Base-by-base conservation (phyloP, 1,140 invertebrate genomes). In the Hormaphis cornu region DNA sequence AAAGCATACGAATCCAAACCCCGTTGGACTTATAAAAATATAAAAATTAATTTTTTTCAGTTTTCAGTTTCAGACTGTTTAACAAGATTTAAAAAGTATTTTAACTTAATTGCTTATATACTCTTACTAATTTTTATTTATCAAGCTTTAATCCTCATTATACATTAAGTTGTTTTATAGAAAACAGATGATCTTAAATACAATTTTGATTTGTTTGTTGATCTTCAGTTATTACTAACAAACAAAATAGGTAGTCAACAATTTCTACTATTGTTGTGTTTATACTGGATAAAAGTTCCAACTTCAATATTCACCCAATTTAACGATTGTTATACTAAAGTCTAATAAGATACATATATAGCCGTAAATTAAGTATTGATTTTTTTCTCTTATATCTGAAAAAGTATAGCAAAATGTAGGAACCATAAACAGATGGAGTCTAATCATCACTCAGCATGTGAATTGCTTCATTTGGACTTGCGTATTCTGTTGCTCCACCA, bases 391-490 rank as follows among this genome's bases (percentile, higher is more conserved):
- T 44, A 10, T 1, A 18, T 44, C n/a, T 28, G 1, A 61, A 16
- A 61, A 14, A 7, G 10, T 28, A 44, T 30, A 61, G 44, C 18
- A 44, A 28, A 61, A 46, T 46, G 9, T 63, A 63, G 59, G 59
- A 63, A 63, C 69, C 20, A 24, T 40, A 14, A 28, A 22, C n/a
- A 24, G 28, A n/a, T 24, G 24, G 1, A 33, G 12, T 54, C 26
- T 54, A 50, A 46, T 35, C 42, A 20, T 74, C 72, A 48, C 72
- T 72, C 26, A 74, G 28, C 81, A 83, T 82, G 72, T 82, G 77
- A 74, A 83, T 81, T 69, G 82, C 83, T 75, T 84, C 83, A 72
- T 80, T 81, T 69, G 82, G 82, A 75, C 82, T 80, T 73, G 81
- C 80, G 75, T 84, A 84, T 30, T 48, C 59, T 20, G 59, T 48